phyloP scores from a whole-genome alignment of 2,797 vertebrate genomes.

The Apogon hyalosoma region DNA sequence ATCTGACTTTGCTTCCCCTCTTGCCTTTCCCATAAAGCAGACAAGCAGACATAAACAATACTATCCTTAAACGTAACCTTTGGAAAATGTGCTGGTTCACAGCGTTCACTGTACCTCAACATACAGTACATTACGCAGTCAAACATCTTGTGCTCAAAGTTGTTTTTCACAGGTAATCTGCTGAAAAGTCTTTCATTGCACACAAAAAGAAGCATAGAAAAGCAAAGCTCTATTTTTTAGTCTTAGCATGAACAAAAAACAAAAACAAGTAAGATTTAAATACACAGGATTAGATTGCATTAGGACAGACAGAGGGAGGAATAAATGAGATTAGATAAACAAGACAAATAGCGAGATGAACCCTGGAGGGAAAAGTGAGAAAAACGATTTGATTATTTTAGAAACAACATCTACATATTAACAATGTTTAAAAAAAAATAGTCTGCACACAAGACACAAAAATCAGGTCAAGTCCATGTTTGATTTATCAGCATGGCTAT shows the following conservation, averaged over 20 bases:
- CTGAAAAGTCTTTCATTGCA: slow-evolving; percentile 3
- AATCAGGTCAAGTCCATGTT: background rate
- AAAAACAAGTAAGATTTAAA: slow-evolving; percentile 14
- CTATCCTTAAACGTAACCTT: background rate
- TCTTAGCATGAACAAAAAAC: slow-evolving; percentile 3
- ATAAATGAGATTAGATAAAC: slow-evolving; percentile 34
- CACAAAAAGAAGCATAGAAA: background rate
- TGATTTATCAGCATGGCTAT: background rate
- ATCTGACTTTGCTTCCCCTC: background rate
- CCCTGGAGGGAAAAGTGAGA: background rate
- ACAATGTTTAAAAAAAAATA: slow-evolving; percentile 1
- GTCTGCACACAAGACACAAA: slow-evolving; percentile 4
- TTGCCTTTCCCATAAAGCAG: background rate
- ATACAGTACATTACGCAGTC: background rate
- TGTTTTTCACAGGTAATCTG: slow-evolving; percentile 15
- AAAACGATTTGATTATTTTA: slow-evolving; percentile 27
- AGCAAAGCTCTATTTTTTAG: background rate
- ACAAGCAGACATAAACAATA: background rate
- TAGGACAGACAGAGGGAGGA: slow-evolving; percentile 1
- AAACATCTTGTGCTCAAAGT: background rate
- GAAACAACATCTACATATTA: slow-evolving; percentile 10
- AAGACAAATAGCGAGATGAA: slow-evolving; percentile 21
- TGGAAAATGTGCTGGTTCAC: background rate
- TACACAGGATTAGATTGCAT: slow-evolving; percentile 6
- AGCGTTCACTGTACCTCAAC: background rate